Base-by-base conservation (phyloP, 2,888 invertebrate genomes). In the Girardia tigrina region DNA sequence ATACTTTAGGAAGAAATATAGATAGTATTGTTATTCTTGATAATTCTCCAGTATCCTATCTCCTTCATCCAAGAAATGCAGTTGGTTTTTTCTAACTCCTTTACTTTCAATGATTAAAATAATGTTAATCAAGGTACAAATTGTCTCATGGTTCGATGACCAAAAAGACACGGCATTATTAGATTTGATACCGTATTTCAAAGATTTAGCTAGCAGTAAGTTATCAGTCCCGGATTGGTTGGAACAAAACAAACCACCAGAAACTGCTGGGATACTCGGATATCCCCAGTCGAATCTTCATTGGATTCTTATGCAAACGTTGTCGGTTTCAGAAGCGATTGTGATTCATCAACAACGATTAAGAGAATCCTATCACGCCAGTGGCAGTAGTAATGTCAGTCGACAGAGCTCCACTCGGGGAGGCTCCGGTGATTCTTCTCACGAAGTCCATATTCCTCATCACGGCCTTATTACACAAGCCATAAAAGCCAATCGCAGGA, bases 21-120 rank as follows among this genome's bases (percentile, higher is more conserved):
- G 90, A 92, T 81, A 91, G 93, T 85, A 93, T 95, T 82, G 90
- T 98, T 82, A 98, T 98, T 82, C 92, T 98, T 80, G 98, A 98
- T 88, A 98, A 99, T 87, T 98, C 97, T 82, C 98, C 98, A 81
- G 95, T 94, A 82, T 94, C 94, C 80, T 98, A 99, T 86, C 94
- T 97, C 88, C 98, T 99, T 90, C 98, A 98, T 89, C 97, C 97
- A 83, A 94, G 97, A 85, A 98, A 98, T 87, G 97, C 97, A 86
- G 95, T 98, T 56, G n/a, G 56, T 56, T n/a, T 56, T n/a, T n/a
- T n/a, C n/a, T n/a, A n/a, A n/a, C n/a, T n/a, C n/a, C 4, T 36
- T 36, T 36, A 36, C 16, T 12, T 12, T 36, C 36, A 8, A 36
- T 36, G 36, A 36, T n/a, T n/a, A 36, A 36, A 36, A 36, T 36